Evolutionary conservation across 2,888 invertebrate genomes (phyloP), one percentile per base, ranked within the genome.

Genomic region (Eurytoma adleriae): DNA sequence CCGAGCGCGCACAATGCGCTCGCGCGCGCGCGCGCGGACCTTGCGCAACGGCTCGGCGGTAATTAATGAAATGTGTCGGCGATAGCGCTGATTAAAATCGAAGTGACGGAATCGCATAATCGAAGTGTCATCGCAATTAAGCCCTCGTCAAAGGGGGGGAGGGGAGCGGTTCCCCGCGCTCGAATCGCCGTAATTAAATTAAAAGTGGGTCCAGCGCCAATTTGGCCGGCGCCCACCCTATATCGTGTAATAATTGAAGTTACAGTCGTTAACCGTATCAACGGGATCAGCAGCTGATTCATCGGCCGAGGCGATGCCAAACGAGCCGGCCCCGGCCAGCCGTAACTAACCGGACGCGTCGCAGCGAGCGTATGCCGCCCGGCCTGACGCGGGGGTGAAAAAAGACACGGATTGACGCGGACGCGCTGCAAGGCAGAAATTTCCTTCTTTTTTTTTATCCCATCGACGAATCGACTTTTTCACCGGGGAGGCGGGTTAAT

Each of bases 211-310:
- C 52, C n/a, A 62, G 54, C 57, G 62, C 56, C 62, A 77, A 77
- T 77, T 69, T 70, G 40, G 30, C 18, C 27, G 18, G 52, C 52
- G 13, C 16, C 40, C 40, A 40, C 40, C 40, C 40, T 40, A 5
- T 40, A 40, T 52, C 16, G 13, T 52, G 61, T 62, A 72, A 78
- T 78, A 78, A 78, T 78, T 61, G 78, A 72, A 61, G 72, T 18
- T 10, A n/a, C 61, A 61, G 30, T 48, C 72, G 72, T 72, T 72
- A 72, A 50, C 72, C 67, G 67, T 61, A 72, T 78, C 78, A 61
- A 72, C 61, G 40, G 52, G 66, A 78, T 78, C 72, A 72, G 78
- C 72, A 61, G 78, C 67, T 72, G 78, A 78, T 72, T 72, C 72
- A 72, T 78, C 71, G 54, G 48, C n/a, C 18, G 56, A 14, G 52